phyloP scores from a whole-genome alignment of 2,113 vertebrate genomes.

The Corydoras maculifer region DNA sequence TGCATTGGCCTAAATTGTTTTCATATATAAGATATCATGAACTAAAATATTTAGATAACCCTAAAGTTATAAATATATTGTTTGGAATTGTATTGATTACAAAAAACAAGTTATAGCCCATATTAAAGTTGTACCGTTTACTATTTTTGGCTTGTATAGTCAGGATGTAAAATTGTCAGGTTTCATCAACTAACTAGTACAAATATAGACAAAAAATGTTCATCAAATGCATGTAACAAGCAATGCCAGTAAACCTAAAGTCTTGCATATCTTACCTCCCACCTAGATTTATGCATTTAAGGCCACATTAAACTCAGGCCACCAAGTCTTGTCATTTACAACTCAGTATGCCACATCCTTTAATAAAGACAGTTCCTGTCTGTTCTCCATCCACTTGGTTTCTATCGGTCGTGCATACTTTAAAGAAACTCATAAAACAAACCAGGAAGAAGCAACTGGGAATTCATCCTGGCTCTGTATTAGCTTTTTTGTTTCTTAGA shows the following conservation, averaged over 20 bases:
- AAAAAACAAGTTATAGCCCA: too few relatives aligned
- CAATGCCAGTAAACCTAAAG: neutral
- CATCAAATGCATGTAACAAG: neutral
- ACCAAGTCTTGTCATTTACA: conserved; percentile 28
- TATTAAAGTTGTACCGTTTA: too few relatives aligned
- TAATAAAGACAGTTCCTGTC: conserved; percentile 32
- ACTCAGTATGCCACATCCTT: conserved; percentile 23
- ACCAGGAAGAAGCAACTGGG: conserved; percentile 33
- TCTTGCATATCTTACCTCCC: neutral
- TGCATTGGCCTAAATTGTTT: too few relatives aligned
- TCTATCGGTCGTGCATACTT: conserved; percentile 42
- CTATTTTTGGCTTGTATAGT: too few relatives aligned
- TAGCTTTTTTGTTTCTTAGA: conserved; percentile 44
- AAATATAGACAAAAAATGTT: too few relatives aligned
- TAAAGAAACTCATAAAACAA: conserved; percentile 49
- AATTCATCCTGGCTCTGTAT: conserved; percentile 37
- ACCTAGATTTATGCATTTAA: conserved; percentile 19
- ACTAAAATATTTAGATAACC: too few relatives aligned
- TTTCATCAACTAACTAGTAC: too few relatives aligned
- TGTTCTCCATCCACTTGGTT: conserved; percentile 27
- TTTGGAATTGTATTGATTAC: too few relatives aligned
- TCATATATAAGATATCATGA: too few relatives aligned
- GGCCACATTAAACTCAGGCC: conserved; percentile 20
- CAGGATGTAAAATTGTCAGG: too few relatives aligned
- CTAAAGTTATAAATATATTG: too few relatives aligned